These are phyloP conservation scores for Prionchulus punctatus DNA, from an alignment of 2,888 invertebrate species.

Conservation along the genomic window DNA sequence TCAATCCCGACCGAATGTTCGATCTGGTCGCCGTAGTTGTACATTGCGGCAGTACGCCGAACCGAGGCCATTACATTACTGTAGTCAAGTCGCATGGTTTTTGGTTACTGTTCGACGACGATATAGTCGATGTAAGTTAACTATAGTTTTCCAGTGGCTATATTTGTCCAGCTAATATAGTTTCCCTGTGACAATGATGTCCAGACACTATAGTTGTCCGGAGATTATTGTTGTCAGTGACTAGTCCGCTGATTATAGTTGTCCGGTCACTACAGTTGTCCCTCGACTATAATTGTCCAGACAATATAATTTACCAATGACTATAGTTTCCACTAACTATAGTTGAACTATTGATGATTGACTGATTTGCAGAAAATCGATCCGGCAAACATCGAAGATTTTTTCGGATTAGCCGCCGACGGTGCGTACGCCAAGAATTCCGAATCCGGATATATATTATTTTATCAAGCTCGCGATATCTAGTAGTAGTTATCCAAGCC, in stretches of 20 bases:
- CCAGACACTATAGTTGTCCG: too few species aligned
- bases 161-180: too few species aligned
- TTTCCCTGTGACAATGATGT: too few species aligned
- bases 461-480: conserved; percentile 77
- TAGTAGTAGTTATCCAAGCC: too few species aligned
- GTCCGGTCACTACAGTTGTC: too few species aligned
- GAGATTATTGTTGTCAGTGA: too few species aligned
- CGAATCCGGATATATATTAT: conserved; percentile 97
- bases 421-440: conserved; percentile 76
- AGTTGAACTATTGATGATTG: neutral
- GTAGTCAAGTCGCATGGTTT: conserved; percentile 98
- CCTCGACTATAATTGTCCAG: too few species aligned
- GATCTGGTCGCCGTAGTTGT: conserved; percentile 98
- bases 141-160: too few species aligned
- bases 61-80: conserved; percentile 97
- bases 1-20: conserved; percentile 91
- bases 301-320: too few species aligned
- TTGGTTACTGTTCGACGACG: conserved; percentile 98
- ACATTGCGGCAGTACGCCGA: conserved; percentile 97
- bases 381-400: conserved; percentile 95
- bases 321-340: too few species aligned
- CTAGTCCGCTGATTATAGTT: too few species aligned
- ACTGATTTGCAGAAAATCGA: conserved; percentile 70
- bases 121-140: conserved; percentile 88
- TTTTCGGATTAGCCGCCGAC: conserved; percentile 94